Evolutionary conservation across 2,888 invertebrate species (phyloP).

Genomic region (Stenichneumon culpator): DNA sequence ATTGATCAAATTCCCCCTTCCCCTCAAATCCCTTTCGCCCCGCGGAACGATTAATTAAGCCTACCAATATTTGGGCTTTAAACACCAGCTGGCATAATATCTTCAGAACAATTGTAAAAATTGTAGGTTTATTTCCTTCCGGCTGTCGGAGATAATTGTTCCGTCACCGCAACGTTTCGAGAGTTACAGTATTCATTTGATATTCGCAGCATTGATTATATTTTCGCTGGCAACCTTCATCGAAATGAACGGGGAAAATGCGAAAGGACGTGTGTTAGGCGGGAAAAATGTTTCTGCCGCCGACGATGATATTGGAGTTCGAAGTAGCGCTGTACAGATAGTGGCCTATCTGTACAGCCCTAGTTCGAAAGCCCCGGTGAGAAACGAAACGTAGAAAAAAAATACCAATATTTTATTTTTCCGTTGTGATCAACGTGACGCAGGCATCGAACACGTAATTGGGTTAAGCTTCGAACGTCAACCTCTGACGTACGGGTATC

Average conservation of each 20-base stretch:
- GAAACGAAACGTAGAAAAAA: neutral
- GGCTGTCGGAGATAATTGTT: neutral
- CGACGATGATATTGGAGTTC: constrained; percentile 8
- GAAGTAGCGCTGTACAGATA: too few relatives aligned
- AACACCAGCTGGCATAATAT: neutral
- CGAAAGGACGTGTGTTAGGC: neutral
- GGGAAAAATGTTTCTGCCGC: constrained; percentile 13
- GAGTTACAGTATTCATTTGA: neutral
- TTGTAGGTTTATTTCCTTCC: neutral
- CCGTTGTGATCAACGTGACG: constrained; percentile 9
- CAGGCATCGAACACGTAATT: constrained; percentile 50
- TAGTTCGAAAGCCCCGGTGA: constrained; percentile 38
- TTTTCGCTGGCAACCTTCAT: neutral
- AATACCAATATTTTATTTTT: constrained; percentile 35
- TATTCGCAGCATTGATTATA: constrained; percentile 1
- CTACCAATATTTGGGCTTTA: neutral
- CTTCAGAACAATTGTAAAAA: neutral
- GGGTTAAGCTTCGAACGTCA: constrained; percentile 53
- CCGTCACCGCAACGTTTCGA: neutral
- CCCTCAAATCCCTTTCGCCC: neutral
- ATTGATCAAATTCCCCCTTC: too few relatives aligned
- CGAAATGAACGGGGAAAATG: neutral
- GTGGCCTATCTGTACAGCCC: too few relatives aligned
- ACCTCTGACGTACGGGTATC: constrained; percentile 15
- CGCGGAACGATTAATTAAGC: neutral